Conservation (phyloP, 1,140 invertebrate species). For the Riptortus pedestris region DNA sequence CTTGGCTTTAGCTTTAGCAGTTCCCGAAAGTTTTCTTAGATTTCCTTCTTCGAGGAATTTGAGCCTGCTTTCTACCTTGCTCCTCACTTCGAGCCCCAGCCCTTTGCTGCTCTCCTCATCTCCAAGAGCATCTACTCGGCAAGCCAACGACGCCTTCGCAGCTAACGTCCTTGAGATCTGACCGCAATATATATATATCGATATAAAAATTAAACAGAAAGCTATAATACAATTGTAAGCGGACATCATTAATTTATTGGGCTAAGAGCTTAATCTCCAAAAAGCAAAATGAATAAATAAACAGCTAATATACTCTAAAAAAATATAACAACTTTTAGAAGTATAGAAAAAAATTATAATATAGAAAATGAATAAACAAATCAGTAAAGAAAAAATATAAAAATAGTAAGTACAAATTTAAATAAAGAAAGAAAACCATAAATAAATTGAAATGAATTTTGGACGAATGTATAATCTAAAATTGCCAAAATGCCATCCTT, state of each 20-base stretch:
- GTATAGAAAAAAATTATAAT: neutral
- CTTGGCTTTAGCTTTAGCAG: slow-evolving; percentile 72
- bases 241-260: neutral
- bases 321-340: neutral
- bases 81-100: slow-evolving; percentile 75
- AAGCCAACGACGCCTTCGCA: slow-evolving; percentile 86
- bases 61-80: slow-evolving; percentile 70
- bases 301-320: neutral
- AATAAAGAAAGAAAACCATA: no score
- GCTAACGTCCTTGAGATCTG: slow-evolving; percentile 95
- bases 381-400: no score
- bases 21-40: slow-evolving; percentile 70
- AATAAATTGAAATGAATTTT: no score
- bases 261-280: neutral
- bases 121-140: slow-evolving; percentile 89
- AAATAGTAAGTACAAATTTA: no score
- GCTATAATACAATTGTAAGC: neutral
- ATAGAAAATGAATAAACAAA: no score
- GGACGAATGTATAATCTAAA: no score
- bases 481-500: no score
- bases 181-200: slow-evolving; percentile 15
- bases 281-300: neutral
- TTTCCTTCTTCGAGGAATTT: slow-evolving; percentile 75
- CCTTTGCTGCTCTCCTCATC: slow-evolving; percentile 66
- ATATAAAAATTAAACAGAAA: neutral